Base-by-base conservation (phyloP, 2,113 vertebrate species). In the Baryphthengus martii region DNA sequence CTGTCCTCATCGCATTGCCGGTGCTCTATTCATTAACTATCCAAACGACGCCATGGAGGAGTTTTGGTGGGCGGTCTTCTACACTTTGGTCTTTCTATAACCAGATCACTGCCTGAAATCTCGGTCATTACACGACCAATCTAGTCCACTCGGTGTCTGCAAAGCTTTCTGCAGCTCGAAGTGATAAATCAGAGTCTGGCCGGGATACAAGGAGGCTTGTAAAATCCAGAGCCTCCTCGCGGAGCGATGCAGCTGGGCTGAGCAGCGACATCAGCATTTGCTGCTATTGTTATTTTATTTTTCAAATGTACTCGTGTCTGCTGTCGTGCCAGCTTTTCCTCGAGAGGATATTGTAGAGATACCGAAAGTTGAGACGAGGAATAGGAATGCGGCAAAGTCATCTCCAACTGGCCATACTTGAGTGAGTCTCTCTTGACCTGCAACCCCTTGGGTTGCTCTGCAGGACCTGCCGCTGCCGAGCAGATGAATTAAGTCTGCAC, bases 401-500 rank as follows among this genome's bases (percentile, higher is more conserved):
- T 92, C 80, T 92, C 88, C 31, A 21, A 13, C 25, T 11, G 86
- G 86, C 80, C 80, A 84, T 84, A 81, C 91, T 89, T 4, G 37
- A 67, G 79, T 78, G 94, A 84, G 66, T 53, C 83, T 83, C 55
- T 92, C n/a, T 68, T 89, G 92, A 90, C 92, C 92, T 93, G 75
- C 79, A 58, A 25, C 79, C 79, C 79, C 73, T 47, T 25, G 91
- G 86, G 72, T 49, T 90, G 68, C 86, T 89, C 90, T 86, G 86
- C 5, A 84, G 80, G 86, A 84, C 90, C 80, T 62, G 55, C 72
- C 1, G 28, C 91, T 53, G 80, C 91, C 0, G 9, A 91, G 88
- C 85, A 76, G 94, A 85, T 93, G 72, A 93, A 95, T 90, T 92
- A 88, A 95, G 65, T 92, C 89, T 86, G 67, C 14, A 6, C 7